phyloP scores from a whole-genome alignment of 2,113 vertebrate species.

The Genyomyrus donnyi region DNA sequence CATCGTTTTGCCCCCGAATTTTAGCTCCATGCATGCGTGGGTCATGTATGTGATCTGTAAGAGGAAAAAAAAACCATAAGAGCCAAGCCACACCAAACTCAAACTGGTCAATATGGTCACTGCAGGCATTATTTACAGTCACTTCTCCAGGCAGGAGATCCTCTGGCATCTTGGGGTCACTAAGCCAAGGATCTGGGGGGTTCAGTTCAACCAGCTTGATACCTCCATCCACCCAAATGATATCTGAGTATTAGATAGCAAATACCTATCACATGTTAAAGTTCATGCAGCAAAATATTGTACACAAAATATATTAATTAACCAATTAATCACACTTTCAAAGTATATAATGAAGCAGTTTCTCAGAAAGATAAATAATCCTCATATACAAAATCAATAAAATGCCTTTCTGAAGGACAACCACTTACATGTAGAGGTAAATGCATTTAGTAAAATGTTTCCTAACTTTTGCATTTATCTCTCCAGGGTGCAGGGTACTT shows the following conservation, averaged over 20 bases:
- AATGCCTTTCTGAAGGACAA: neutral
- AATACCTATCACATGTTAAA: neutral
- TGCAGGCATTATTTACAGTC: constrained; percentile 43
- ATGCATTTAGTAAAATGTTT: neutral
- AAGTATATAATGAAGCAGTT: neutral
- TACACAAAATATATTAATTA: neutral
- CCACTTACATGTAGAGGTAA: neutral
- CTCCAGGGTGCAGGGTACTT: neutral
- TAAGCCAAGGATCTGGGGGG: constrained; percentile 67
- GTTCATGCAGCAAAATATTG: neutral
- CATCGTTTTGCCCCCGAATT: constrained; percentile 54
- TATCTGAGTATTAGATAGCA: constrained; percentile 45
- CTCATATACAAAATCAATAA: neutral
- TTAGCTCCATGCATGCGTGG: constrained; percentile 71
- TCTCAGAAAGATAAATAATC: neutral
- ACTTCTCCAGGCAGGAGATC: constrained; percentile 62
- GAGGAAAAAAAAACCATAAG: neutral
- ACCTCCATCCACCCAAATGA: constrained; percentile 48
- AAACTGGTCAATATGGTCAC: neutral
- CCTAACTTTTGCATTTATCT: neutral
- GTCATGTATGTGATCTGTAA: constrained; percentile 65
- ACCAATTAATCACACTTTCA: neutral
- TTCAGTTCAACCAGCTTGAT: constrained; percentile 59
- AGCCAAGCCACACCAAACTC: neutral
- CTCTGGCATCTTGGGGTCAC: constrained; percentile 46